Base-by-base conservation (phyloP, 2,797 vertebrate genomes). In the Orestias chungarensis region DNA sequence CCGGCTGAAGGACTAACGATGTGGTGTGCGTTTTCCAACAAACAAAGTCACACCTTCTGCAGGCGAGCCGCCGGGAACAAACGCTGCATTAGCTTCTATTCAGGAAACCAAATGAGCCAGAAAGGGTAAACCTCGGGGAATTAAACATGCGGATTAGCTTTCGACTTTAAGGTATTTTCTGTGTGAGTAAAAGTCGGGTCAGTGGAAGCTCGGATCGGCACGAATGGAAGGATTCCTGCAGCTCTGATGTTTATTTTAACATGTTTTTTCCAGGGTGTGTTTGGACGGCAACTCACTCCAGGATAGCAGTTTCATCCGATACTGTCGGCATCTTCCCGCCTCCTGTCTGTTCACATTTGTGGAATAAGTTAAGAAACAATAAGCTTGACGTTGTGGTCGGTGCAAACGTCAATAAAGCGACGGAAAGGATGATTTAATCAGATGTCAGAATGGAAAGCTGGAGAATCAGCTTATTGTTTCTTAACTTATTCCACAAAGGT, bases 11-110 rank as follows among this genome's bases (percentile, higher is more conserved):
- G n/a, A n/a, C n/a, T n/a, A n/a, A n/a, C n/a, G n/a, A n/a, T n/a
- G n/a, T n/a, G n/a, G n/a, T n/a, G n/a, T n/a, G 27, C 40, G 70
- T 83, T 88, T 82, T 83, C 83, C 70, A 81, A 79, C 54, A 82
- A 87, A 86, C 81, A 88, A 15, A 84, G 59, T 67, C 25, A 64
- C 66, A 70, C 66, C 29, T 27, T 65, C 42, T 81, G 23, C 64
- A 81, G 76, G 65, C 71, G 70, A 84, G 42, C 42, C 33, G 52
- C 4, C 15, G 44, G 23, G 23, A 76, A 84, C 71, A 83, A 82
- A 79, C 65, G 35, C 31, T 0, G 68, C 82, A 80, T 85, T 75
- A 79, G 59, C 44, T 29, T 66, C 79, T 75, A 67, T 88, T 89
- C 81, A 84, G 0, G 1, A 4, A 29, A 50, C 49, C 54, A 76